A percentile compares a stretch with the other conserved stretches of the same genome.
Conservation (phyloP, 2,113 vertebrate species). For the Synchiropus splendidus region DNA sequence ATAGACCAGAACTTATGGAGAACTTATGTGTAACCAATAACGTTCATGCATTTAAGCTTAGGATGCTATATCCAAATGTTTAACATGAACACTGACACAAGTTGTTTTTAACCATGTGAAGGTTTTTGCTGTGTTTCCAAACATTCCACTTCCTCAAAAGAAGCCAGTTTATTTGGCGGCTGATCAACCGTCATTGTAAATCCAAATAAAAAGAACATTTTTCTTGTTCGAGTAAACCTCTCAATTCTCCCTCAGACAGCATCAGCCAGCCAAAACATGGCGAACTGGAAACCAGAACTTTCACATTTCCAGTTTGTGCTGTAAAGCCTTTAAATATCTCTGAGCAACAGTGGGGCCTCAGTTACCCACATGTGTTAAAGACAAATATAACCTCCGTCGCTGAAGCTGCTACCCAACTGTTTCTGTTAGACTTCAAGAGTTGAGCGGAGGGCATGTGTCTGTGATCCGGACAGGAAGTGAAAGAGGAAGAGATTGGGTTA, state of each 20-base stretch:
- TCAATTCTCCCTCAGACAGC: not conserved
- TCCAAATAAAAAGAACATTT: too few species aligned
- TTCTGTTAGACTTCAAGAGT: conserved; percentile 26
- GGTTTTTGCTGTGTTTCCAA: too few species aligned
- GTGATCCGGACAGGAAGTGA: conserved; percentile 44
- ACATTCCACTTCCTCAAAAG: too few species aligned
- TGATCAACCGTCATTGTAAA: too few species aligned
- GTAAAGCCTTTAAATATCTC: conserved; percentile 49
- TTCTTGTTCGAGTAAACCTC: not conserved
- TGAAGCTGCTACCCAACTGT: conserved; percentile 25
- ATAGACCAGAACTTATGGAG: too few species aligned
- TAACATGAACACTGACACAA: too few species aligned
- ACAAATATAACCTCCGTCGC: conserved; percentile 55
- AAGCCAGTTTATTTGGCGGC: not conserved
- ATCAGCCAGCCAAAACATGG: conserved; percentile 1
- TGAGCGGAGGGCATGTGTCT: conserved; percentile 20
- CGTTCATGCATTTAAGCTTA: too few species aligned
- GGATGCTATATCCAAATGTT: too few species aligned
- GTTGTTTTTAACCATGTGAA: too few species aligned
- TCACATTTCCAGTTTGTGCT: conserved; percentile 26
- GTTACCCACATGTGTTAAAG: conserved; percentile 44
- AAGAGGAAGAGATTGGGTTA: conserved; percentile 33
- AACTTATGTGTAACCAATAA: too few species aligned
- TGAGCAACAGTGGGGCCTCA: conserved; percentile 27
- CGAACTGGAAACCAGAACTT: conserved; percentile 27